Base-by-base conservation (phyloP, 37 sponge, comb jelly and placozoan species). In the Diacarnus erythraeanus region DNA sequence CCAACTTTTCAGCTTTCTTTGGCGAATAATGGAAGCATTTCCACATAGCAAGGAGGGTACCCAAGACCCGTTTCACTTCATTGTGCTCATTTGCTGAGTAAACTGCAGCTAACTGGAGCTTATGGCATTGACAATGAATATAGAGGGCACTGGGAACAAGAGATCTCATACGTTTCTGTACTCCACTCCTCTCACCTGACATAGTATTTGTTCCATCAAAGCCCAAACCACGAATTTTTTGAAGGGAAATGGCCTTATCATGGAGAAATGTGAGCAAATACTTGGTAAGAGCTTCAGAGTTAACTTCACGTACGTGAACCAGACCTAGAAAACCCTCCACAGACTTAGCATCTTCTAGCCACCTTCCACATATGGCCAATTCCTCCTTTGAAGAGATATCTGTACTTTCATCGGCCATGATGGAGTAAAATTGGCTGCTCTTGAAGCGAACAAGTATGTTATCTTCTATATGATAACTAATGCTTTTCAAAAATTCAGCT, bases 331-430 rank as follows among this genome's bases (percentile, higher is more conserved):
- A 80, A 51, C 69, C 72, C 30, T 70, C 81, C 58, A 80, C 72
- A 68, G 40, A 34, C 71, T 56, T 71, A 23, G 30, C 58, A 51
- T 36, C 61, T 33, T 80, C 72, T 27, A 71, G 38, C 81, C 81
- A 70, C 44, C 81, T 56, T 35, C 44, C 72, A 77, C 72, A 84
- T 30, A 76, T 29, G 37, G 84, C 74, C 38, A 83, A 8, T 38
- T 83, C 77, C 33, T 83, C 77, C 68, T 67, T 59, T 12, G 84
- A 77, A 39, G 77, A 64, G 25, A 84, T 64, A 68, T 77, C 78
- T 20, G 85, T 77, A 36, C 85, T 77, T 77, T 84, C 77, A 57
- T 84, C 85, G 57, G 85, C 85, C 85, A 77, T 71, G 40, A 83
- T 22, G 21, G 84, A 84, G 69, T 38, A 70, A 57, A 27, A 65